Base-by-base conservation (phyloP, 2,888 invertebrate species). In the Melipona beecheii region DNA sequence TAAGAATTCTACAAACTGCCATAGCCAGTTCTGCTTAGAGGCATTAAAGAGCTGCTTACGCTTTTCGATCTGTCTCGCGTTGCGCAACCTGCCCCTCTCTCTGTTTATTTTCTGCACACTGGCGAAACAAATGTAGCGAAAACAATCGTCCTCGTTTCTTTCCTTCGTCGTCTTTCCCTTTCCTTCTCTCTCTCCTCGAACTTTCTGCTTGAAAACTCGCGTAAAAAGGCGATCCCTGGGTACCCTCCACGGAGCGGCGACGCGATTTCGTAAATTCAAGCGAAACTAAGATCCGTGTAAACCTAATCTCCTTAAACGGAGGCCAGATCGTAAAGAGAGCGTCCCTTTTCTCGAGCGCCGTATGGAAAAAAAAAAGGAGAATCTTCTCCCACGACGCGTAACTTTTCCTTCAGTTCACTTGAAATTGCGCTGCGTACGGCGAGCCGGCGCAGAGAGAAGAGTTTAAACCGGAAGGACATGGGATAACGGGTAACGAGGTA, bases 251-350 rank as follows among this genome's bases (percentile, higher is more conserved):
- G 58, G 80, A 9, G 9, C 43, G 43, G 43, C 43, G 43, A 80
- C 79, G 70, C 89, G 86, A 87, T 89, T 89, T 84, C 87, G 89
- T 89, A 89, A 89, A 89, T 89, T 89, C 89, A 75, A 78, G 76
- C 81, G 81, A 85, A 87, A 87, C 85, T 85, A 84, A 88, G 89
- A 87, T 87, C 89, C 87, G 82, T 84, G 89, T 86, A 88, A 89
- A 87, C 87, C 87, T 87, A 88, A 88, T 87, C 88, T 88, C 64
- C 86, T 88, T 87, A 86, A 88, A 88, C 86, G 84, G 74, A 72
- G 81, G 72, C 68, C 72, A 70, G 71, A 69, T 88, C 81, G 87
- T 87, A 88, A 87, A 88, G 79, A 84, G 19, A 60, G 69, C 50
- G 64, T 49, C 0, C 49, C 19, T 24, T 27, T 13, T 11, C 11